Conservation (phyloP, 2,888 invertebrate species). For the Hyposoter didymator region DNA sequence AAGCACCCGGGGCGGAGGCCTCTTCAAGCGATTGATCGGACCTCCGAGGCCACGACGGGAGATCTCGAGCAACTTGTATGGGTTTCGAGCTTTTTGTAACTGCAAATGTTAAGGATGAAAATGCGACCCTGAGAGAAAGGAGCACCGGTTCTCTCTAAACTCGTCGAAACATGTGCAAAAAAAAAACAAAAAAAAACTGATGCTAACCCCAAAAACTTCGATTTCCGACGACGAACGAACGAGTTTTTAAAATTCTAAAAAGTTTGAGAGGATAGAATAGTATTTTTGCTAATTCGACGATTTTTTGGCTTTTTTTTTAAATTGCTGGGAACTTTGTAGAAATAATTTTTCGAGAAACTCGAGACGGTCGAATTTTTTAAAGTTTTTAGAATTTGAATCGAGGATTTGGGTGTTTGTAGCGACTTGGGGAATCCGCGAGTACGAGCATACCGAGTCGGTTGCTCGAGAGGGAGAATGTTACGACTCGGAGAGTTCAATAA, state of each 20-base stretch:
- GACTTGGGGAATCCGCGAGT: no score
- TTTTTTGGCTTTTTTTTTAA: no score
- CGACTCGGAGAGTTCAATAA: no score
- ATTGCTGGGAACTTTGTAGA: no score
- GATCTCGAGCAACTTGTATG: background rate
- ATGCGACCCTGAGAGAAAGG: background rate
- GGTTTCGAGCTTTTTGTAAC: background rate
- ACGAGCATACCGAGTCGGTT: no score
- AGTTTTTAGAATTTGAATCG: no score
- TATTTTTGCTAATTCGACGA: background rate
- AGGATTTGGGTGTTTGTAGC: no score
- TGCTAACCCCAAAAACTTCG: background rate
- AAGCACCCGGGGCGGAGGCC: background rate
- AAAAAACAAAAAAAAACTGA: background rate
- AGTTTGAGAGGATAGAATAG: background rate
- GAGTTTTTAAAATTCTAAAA: background rate
- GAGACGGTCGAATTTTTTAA: no score
- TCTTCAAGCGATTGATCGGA: slow-evolving; percentile 2
- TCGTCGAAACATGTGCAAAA: background rate
- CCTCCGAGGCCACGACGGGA: slow-evolving; percentile 4
- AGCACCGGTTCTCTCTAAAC: background rate
- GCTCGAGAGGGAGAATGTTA: no score
- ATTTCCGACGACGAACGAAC: background rate
- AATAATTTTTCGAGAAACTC: no score
- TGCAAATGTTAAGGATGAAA: background rate